These are phyloP conservation scores for Spermophilus dauricus DNA, from an alignment of 2,113 vertebrate species.

Conservation along the genomic window DNA sequence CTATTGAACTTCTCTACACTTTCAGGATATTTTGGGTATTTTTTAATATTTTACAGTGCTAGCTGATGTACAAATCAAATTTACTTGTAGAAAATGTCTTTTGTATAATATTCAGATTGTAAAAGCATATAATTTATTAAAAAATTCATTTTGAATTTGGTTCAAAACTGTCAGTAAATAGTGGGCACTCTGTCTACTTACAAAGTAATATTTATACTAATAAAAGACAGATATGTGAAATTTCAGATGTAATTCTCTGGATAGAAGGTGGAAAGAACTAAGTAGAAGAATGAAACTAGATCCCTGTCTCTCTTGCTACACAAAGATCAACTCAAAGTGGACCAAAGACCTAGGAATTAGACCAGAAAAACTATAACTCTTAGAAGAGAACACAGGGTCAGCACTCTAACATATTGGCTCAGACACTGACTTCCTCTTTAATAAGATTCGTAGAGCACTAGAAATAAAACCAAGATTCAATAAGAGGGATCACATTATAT, in stretches of 20 bases:
- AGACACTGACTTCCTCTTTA: too few species aligned
- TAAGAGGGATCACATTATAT: too few species aligned
- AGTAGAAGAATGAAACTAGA: too few species aligned
- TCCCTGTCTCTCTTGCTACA: too few species aligned
- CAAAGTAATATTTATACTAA: slow-evolving; percentile 19
- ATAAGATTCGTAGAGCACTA: too few species aligned
- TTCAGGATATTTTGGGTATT: background rate
- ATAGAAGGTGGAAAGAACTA: background rate
- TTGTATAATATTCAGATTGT: background rate
- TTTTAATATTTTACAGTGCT: background rate
- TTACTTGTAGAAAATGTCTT: slow-evolving; percentile 22
- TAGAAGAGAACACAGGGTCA: too few species aligned
- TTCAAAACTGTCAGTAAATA: background rate
- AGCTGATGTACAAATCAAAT: background rate
- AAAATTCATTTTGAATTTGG: slow-evolving; percentile 48
- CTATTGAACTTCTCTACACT: background rate
- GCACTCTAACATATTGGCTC: too few species aligned
- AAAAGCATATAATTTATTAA: background rate
- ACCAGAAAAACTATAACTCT: too few species aligned
- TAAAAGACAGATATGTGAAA: slow-evolving; percentile 18
- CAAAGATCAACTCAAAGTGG: too few species aligned
- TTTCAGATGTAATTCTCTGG: slow-evolving; percentile 32
- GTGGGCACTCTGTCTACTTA: background rate
- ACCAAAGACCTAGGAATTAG: too few species aligned
- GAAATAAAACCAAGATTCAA: too few species aligned